Percentiles rank a stretch among this genome's conserved stretches.
Conservation (phyloP, 2,797 vertebrate genomes). For the Cottoperca gobio region DNA sequence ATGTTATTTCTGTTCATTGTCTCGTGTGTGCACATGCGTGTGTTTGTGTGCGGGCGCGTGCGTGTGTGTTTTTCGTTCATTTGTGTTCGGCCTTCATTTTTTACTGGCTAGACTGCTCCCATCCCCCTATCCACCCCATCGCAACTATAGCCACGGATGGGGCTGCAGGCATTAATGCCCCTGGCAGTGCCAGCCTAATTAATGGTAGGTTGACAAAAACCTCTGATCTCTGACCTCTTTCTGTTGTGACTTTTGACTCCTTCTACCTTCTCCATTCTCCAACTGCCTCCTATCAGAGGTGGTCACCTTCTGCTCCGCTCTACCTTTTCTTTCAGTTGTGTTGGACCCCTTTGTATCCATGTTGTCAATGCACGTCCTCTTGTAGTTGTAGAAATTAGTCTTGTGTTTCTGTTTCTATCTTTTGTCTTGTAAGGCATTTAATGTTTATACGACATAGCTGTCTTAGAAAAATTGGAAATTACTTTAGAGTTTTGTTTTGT, state of each 20-base stretch:
- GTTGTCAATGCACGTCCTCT: conserved; percentile 79
- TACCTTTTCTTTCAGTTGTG: conserved; percentile 41
- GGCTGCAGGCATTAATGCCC: conserved; percentile 94
- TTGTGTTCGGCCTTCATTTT: conserved; percentile 87
- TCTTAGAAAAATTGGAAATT: conserved; percentile 4
- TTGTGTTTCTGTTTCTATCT: conserved; percentile 37
- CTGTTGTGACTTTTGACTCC: conserved; percentile 70
- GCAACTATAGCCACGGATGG: conserved; percentile 95
- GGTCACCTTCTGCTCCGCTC: conserved; percentile 40
- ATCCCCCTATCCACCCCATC: conserved; percentile 95
- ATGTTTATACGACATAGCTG: background rate
- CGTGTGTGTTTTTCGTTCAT: conserved; percentile 69
- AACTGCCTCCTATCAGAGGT: conserved; percentile 45
- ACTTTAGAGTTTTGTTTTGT: background rate
- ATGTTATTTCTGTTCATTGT: conserved; percentile 86
- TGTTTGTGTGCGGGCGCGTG: conserved; percentile 36
- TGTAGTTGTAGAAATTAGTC: conserved; percentile 40
- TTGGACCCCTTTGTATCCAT: conserved; percentile 67
- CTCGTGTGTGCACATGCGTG: conserved; percentile 57
- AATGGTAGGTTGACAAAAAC: conserved; percentile 95
- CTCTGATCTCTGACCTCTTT: conserved; percentile 80
- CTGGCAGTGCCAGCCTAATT: conserved; percentile 98
- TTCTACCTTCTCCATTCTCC: conserved; percentile 55
- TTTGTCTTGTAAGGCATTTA: conserved; percentile 22
- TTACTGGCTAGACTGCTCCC: conserved; percentile 95